Base-by-base conservation (phyloP, 2,797 vertebrate genomes). In the Anisognathus igniventris region DNA sequence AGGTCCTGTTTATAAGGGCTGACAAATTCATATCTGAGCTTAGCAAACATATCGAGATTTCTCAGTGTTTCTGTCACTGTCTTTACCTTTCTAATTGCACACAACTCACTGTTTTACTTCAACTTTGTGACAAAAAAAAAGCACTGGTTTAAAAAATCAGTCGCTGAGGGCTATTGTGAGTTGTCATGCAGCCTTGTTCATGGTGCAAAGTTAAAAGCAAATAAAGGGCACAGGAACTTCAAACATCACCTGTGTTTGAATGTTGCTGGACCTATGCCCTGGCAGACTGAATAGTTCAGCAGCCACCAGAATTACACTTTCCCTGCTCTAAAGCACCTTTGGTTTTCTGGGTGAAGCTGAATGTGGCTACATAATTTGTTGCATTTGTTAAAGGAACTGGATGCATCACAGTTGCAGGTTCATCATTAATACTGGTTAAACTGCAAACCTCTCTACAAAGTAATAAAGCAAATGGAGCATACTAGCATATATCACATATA, bases 101-200 rank as follows among this genome's bases (percentile, higher is more conserved):
- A 75, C 62, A 93, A 83, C 25, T 95, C 66, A 17, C 53, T 88
- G 65, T 96, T 96, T 85, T 50, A 71, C 65, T 96, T 86, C 56
- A 85, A 58, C 70, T 91, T 70, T 39, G n/a, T 70, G 44, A 78
- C 84, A 28, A 65, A 89, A 65, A 39, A 79, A 87, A 23, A 2
- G 0, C 21, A 65, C 64, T 39, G 6, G 11, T 86, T 96, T 66
- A 25, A 88, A 90, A 89, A 94, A 42, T 42, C 42, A 42, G 42
- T 19, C 2, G 9, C 42, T 42, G 42, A 42, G 18, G 42, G 42
- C 42, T 42, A 42, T 42, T 2, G 3, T 79, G 95, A 90, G 30
- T 56, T 87, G 58, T 24, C 0, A 0, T 28, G 82, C 92, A 93
- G 45, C 31, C 42, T 64, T 86, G 18, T 17, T 78, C 73, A 50